Conservation (phyloP, 2,797 vertebrate species). For the Hylomyscus alleni region DNA sequence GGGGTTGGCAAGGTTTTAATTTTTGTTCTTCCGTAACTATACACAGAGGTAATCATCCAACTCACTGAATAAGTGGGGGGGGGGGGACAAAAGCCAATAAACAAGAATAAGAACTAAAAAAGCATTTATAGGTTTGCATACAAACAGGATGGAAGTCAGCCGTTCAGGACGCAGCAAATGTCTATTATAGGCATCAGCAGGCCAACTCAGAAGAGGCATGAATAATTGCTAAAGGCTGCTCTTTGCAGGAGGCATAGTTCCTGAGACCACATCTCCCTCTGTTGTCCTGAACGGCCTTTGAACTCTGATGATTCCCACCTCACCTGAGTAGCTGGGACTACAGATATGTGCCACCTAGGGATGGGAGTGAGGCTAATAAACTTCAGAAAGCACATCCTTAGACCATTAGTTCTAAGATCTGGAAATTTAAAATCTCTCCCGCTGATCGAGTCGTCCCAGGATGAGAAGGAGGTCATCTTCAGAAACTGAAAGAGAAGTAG, state of each 20-base stretch:
- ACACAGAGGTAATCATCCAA: not conserved
- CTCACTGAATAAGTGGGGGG: not conserved
- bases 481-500: not conserved
- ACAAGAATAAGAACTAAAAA: not conserved
- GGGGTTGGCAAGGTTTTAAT: not conserved
- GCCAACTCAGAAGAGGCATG: not conserved
- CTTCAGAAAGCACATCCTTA: not conserved
- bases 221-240: not conserved
- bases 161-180: not conserved
- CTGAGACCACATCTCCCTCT: not conserved
- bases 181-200: not conserved
- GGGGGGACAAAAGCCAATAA: not conserved
- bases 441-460: conserved; percentile 13
- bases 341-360: not conserved
- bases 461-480: not conserved
- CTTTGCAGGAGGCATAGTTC: not conserved
- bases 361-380: not conserved
- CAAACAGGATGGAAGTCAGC: conserved; percentile 43
- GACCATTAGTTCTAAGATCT: not conserved
- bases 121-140: not conserved
- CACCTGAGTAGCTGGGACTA: not conserved
- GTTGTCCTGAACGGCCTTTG: not conserved
- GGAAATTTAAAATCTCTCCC: conserved; percentile 42
- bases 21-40: not conserved
- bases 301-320: not conserved